These are phyloP conservation scores for Nothoprocta pentlandii DNA, from an alignment of 2,113 vertebrate genomes.

Conservation along the genomic window DNA sequence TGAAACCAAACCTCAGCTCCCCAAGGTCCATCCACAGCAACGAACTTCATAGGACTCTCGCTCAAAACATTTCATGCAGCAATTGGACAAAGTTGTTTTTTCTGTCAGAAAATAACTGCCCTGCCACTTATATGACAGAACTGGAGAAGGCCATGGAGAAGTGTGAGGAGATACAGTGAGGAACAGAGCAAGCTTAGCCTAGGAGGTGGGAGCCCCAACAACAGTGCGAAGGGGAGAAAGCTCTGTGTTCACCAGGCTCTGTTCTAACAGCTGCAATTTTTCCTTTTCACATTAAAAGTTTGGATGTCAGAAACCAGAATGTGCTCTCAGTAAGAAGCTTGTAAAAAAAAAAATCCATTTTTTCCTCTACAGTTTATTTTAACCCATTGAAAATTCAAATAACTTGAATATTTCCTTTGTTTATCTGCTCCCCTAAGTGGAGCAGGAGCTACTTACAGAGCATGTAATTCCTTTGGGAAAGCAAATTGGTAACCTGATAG, in stretches of 20 bases:
- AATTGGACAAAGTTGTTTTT: neutral
- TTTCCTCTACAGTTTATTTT: neutral
- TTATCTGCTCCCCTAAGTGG: neutral
- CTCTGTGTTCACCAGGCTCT: neutral
- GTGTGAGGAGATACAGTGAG: neutral
- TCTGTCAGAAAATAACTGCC: neutral
- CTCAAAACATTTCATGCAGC: neutral
- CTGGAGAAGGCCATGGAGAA: neutral
- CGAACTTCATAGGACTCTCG: neutral
- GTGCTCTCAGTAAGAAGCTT: neutral
- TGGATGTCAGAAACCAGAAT: neutral
- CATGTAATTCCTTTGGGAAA: neutral
- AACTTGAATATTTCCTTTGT: neutral
- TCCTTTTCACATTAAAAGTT: neutral
- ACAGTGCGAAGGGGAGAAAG: neutral
- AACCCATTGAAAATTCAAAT: neutral
- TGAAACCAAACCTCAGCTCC: neutral
- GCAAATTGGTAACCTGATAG: neutral
- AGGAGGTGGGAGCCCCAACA: neutral
- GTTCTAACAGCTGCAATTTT: neutral
- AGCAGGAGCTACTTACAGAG: neutral
- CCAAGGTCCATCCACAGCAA: neutral
- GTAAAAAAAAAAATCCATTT: neutral
- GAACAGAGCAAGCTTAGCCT: neutral
- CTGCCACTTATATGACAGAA: rapidly evolving